phyloP scores from a whole-genome alignment of 2,797 vertebrate genomes.

The Xiphorhynchus erythropygius region DNA sequence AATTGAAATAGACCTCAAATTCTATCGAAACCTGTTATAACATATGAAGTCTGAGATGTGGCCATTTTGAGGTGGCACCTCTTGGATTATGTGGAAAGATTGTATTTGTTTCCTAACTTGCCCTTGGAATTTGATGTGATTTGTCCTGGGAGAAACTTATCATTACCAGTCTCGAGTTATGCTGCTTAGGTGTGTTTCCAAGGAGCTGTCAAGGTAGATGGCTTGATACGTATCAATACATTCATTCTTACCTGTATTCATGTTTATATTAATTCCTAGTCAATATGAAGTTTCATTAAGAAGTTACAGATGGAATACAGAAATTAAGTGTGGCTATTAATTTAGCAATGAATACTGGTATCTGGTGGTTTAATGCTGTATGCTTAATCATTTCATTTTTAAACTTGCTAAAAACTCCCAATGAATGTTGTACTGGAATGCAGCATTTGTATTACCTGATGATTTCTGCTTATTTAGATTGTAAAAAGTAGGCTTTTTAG shows the following conservation, averaged over 20 bases:
- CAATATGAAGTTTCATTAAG: background rate
- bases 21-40: background rate
- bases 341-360: background rate
- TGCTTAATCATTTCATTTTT: background rate
- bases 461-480: background rate
- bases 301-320: background rate
- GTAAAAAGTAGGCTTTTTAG: background rate
- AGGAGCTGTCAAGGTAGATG: background rate
- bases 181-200: background rate
- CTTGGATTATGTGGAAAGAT: constrained; percentile 37
- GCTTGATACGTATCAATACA: background rate
- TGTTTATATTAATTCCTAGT: background rate
- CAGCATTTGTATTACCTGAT: background rate
- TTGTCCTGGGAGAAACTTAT: background rate
- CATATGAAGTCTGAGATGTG: background rate
- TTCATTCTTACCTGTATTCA: background rate
- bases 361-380: background rate
- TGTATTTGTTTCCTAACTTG: background rate
- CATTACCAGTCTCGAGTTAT: background rate
- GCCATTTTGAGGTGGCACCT: background rate
- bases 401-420: background rate
- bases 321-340: background rate
- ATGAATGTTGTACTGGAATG: background rate
- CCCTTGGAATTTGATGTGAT: background rate
- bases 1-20: background rate